These are phyloP conservation scores for Arnoldichthys spilopterus DNA, from an alignment of 2,797 vertebrate genomes.

Conservation along the genomic window DNA sequence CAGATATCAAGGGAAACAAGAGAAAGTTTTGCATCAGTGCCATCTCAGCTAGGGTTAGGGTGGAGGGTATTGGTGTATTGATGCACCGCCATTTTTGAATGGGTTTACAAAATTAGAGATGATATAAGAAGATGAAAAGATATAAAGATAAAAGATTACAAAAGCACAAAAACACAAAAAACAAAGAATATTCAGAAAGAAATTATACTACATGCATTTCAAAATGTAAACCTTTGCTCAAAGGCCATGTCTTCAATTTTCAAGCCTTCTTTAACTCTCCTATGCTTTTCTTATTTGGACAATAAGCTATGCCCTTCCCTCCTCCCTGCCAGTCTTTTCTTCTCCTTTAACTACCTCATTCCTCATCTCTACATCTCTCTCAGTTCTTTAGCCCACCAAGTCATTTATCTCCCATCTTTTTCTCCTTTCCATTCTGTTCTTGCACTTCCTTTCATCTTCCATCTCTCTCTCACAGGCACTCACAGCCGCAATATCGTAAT, in stretches of 20 bases:
- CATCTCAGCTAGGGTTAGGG: not conserved
- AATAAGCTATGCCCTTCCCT: not conserved
- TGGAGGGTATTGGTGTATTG: too few species aligned
- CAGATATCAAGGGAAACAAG: constrained; percentile 2
- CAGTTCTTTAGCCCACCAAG: not conserved
- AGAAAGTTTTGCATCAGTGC: not conserved
- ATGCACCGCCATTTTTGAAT: too few species aligned
- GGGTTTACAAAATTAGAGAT: too few species aligned
- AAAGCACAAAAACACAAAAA: not conserved
- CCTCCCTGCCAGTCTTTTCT: constrained; percentile 7
- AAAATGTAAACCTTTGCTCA: not conserved
- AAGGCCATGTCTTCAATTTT: not conserved
- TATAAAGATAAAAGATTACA: not conserved
- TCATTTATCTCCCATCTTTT: constrained; percentile 25
- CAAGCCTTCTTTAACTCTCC: not conserved
- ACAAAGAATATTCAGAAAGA: too few species aligned
- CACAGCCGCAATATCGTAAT: not conserved
- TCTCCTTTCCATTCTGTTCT: constrained; percentile 3
- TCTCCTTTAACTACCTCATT: constrained; percentile 3
- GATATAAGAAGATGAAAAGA: too few species aligned
- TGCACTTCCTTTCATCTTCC: constrained; percentile 3
- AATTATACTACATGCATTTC: not conserved
- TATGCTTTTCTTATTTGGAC: not conserved
- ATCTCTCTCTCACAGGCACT: constrained; percentile 8
- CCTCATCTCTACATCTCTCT: constrained; percentile 5